phyloP scores from a whole-genome alignment of 2,888 invertebrate genomes.

The Drosophila neotestacea region DNA sequence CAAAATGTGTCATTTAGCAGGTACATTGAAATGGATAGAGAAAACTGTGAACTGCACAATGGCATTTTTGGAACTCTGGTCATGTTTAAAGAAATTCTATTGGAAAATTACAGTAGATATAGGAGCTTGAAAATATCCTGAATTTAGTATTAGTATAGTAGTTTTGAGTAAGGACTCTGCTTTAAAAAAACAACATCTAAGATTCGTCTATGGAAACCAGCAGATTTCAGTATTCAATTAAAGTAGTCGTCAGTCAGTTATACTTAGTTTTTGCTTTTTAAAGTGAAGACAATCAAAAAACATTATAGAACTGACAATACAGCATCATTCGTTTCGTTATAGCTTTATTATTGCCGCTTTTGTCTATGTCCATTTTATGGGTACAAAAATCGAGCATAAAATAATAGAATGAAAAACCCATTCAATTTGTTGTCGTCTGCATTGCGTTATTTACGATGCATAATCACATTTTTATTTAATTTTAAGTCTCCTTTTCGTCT shows the following conservation, averaged over 20 bases:
- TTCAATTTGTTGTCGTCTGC: constrained; percentile 54
- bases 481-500: constrained; percentile 46
- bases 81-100: not conserved
- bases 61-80: not conserved
- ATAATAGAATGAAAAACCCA: constrained; percentile 22
- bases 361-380: constrained; percentile 18
- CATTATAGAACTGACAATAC: not conserved
- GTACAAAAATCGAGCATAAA: constrained; percentile 7
- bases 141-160: too few relatives aligned
- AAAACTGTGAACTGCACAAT: not conserved
- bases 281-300: not conserved
- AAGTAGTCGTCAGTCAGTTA: not conserved
- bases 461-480: constrained; percentile 80
- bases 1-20: constrained; percentile 19
- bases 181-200: not conserved
- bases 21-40: constrained; percentile 8
- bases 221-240: not conserved
- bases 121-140: not conserved
- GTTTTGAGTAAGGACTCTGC: too few relatives aligned
- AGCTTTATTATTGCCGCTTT: not conserved
- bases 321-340: not conserved
- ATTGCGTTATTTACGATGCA: constrained; percentile 66
- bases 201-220: not conserved
- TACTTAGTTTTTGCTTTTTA: too few relatives aligned
- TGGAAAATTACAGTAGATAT: not conserved